phyloP scores from a whole-genome alignment of 2,888 invertebrate genomes.

The Eumerus sabulonum region DNA sequence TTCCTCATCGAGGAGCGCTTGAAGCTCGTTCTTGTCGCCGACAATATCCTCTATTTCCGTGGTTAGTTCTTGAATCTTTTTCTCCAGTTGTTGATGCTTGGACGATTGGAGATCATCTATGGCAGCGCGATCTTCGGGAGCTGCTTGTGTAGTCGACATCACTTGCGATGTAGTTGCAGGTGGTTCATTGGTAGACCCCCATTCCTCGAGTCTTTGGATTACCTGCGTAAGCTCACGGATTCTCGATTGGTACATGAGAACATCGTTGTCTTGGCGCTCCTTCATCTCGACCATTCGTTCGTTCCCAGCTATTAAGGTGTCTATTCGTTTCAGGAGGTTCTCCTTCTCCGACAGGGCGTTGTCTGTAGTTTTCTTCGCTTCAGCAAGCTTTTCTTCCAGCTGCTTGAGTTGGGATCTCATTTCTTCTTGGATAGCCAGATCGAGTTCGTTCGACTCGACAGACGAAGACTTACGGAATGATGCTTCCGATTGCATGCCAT shows the following conservation, averaged over 20 bases:
- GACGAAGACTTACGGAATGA: conserved; percentile 70
- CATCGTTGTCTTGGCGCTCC: conserved; percentile 88
- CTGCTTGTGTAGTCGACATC: background rate
- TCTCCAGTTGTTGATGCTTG: conserved; percentile 39
- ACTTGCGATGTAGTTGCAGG: background rate
- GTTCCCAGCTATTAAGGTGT: conserved; percentile 86
- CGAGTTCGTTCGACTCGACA: conserved; percentile 80
- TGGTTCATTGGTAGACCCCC: conserved; percentile 74
- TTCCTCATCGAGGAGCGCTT: conserved; percentile 81
- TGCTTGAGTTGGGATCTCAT: conserved; percentile 84
- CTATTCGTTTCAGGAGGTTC: conserved; percentile 84
- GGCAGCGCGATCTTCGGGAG: background rate
- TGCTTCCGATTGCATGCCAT: conserved; percentile 74
- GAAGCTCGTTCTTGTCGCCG: conserved; percentile 83
- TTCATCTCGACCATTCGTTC: conserved; percentile 89
- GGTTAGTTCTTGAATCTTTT: conserved; percentile 80
- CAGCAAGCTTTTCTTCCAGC: conserved; percentile 84
- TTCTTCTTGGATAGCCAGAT: conserved; percentile 90
- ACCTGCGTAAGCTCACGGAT: conserved; percentile 86
- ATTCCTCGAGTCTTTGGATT: conserved; percentile 81
- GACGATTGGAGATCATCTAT: conserved; percentile 19
- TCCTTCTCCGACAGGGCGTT: conserved; percentile 85
- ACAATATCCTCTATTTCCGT: conserved; percentile 81
- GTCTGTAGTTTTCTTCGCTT: conserved; percentile 81
- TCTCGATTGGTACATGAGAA: conserved; percentile 86